These are phyloP conservation scores for Rissa tridactyla DNA, from an alignment of 2,113 vertebrate genomes.

Conservation along the genomic window DNA sequence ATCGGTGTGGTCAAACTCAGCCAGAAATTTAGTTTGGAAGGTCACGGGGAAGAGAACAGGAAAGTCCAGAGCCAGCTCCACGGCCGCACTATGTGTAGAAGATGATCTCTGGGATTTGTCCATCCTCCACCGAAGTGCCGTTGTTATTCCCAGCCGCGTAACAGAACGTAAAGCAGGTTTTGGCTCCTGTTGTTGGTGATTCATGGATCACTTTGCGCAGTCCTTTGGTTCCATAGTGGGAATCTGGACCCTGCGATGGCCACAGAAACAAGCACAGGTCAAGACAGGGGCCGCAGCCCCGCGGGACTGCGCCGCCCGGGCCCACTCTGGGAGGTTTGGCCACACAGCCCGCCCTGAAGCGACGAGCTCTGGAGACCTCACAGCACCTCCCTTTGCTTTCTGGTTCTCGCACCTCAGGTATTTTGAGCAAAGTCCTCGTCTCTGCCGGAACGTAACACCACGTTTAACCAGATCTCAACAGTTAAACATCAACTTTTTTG, in stretches of 20 bases:
- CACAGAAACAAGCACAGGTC: neutral
- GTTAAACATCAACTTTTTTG: neutral
- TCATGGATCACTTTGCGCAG: conserved; percentile 96
- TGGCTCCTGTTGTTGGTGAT: conserved; percentile 89
- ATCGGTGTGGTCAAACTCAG: conserved; percentile 26
- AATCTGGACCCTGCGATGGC: conserved; percentile 85
- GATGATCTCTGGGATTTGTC: conserved; percentile 97
- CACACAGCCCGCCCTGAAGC: neutral
- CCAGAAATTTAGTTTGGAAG: conserved; percentile 23
- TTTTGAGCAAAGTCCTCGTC: neutral
- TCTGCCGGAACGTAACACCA: neutral
- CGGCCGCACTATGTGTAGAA: conserved; percentile 91
- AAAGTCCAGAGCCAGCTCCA: neutral
- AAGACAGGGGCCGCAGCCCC: accelerated
- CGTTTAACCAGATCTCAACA: neutral
- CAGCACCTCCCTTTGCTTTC: neutral
- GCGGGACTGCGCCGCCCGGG: neutral
- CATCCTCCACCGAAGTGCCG: conserved; percentile 96
- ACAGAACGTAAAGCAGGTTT: conserved; percentile 97
- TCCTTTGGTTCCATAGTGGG: conserved; percentile 97
- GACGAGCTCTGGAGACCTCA: neutral
- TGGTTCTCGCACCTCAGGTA: neutral
- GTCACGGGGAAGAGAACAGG: neutral
- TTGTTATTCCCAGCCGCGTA: conserved; percentile 98
- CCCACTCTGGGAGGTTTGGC: neutral